Conservation (phyloP, 2,797 vertebrate genomes). For the Gymnopithys bicolor region DNA sequence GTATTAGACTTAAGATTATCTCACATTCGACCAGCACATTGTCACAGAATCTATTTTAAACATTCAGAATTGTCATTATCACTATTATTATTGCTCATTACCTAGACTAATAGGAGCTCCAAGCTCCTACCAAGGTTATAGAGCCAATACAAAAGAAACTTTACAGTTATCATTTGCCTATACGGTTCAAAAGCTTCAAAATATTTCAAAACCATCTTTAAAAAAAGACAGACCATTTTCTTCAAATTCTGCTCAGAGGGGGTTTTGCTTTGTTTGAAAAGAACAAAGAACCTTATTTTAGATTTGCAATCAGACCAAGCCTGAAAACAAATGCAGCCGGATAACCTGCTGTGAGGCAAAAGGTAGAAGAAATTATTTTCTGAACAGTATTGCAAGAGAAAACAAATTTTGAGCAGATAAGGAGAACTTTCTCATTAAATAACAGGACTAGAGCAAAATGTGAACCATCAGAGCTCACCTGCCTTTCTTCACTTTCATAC, state of each 20-base stretch:
- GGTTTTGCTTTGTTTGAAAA: not conserved
- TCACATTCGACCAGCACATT: not conserved
- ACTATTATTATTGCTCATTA: not conserved
- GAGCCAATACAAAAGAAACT: not conserved
- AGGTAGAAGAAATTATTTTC: not conserved
- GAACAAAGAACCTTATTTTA: not conserved
- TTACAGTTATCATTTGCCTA: not conserved
- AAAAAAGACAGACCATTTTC: not conserved
- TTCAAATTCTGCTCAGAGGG: not conserved
- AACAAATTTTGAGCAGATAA: not conserved
- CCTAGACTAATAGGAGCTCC: not conserved
- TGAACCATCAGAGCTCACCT: not conserved
- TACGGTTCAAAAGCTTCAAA: not conserved
- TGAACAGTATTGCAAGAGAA: not conserved
- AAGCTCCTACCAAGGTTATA: not conserved
- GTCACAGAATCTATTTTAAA: constrained; percentile 1
- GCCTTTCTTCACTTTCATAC: not conserved
- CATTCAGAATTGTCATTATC: not conserved
- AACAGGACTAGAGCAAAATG: not conserved
- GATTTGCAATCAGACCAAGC: not conserved
- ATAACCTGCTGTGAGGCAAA: constrained; percentile 14
- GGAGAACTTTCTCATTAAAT: constrained; percentile 6
- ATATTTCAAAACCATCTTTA: not conserved
- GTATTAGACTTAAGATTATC: not conserved
- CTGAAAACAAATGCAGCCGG: constrained; percentile 1